Evolutionary conservation across 2,888 invertebrate species (phyloP).

Genomic region (Polydrusus pterygomalis): DNA sequence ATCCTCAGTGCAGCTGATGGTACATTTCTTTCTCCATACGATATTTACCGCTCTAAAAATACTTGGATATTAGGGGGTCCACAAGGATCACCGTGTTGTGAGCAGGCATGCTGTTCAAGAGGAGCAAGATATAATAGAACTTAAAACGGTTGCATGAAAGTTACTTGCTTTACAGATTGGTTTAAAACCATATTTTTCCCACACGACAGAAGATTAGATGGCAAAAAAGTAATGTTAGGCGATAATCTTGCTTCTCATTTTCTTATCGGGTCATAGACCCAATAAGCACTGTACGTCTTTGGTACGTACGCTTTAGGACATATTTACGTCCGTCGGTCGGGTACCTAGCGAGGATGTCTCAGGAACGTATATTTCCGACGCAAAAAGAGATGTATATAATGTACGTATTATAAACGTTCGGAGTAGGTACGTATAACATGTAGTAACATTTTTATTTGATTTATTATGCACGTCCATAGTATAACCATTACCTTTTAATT

Average conservation of each 20-base stretch:
- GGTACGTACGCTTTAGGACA: too few relatives aligned
- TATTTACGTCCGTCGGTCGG: too few relatives aligned
- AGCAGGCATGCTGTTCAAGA: slow-evolving; percentile 37
- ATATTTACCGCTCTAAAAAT: slow-evolving; percentile 19
- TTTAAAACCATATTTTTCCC: slow-evolving; percentile 40
- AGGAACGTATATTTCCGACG: too few relatives aligned
- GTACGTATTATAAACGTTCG: too few relatives aligned
- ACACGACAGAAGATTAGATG: slow-evolving; percentile 49
- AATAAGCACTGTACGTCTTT: too few relatives aligned
- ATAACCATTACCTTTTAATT: too few relatives aligned
- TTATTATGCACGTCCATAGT: too few relatives aligned
- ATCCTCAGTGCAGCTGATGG: slow-evolving; percentile 13
- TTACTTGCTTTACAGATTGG: slow-evolving; percentile 19
- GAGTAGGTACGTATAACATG: too few relatives aligned
- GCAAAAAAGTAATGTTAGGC: slow-evolving; percentile 66
- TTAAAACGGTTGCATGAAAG: slow-evolving; percentile 23
- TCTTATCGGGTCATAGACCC: slow-evolving; percentile 13
- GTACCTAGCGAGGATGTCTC: too few relatives aligned
- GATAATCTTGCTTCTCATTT: slow-evolving; percentile 67
- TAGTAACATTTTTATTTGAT: too few relatives aligned
- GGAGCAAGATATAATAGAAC: slow-evolving; percentile 23
- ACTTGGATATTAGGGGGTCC: slow-evolving; percentile 18
- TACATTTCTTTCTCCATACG: slow-evolving; percentile 9
- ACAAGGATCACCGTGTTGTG: slow-evolving; percentile 33
- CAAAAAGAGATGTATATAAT: too few relatives aligned